Evolutionary conservation across 2,797 vertebrate species (phyloP).

Genomic region (Mormyrus hasselquistii): DNA sequence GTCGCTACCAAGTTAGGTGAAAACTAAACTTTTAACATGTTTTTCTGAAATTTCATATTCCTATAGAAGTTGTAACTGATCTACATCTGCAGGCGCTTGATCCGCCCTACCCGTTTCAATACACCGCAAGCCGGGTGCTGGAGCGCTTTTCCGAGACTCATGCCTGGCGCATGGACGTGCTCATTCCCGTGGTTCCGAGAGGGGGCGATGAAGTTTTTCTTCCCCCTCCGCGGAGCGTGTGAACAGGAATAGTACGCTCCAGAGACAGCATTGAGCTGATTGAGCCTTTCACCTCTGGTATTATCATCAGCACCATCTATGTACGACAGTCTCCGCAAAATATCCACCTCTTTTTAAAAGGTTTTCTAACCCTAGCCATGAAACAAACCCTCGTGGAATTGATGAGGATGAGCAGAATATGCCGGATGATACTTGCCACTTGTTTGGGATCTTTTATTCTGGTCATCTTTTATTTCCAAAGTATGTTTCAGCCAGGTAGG

Average conservation of each 20-base stretch:
- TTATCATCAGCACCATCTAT: slow-evolving; percentile 30
- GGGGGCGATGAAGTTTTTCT: slow-evolving; percentile 17
- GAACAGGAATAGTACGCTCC: slow-evolving; percentile 53
- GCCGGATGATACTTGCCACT: slow-evolving; percentile 91
- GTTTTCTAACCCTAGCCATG: slow-evolving; percentile 62
- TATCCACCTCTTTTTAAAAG: slow-evolving; percentile 16
- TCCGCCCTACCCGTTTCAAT: not conserved
- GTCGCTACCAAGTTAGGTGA: not conserved
- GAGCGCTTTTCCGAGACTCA: not conserved
- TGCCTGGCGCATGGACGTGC: slow-evolving; percentile 24
- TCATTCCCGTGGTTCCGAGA: slow-evolving; percentile 31
- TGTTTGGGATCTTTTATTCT: slow-evolving; percentile 94
- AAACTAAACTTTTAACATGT: not conserved
- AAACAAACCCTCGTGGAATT: slow-evolving; percentile 85
- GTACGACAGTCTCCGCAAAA: slow-evolving; percentile 22
- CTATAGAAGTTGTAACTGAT: not conserved
- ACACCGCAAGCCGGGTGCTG: not conserved
- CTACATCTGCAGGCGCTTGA: not conserved
- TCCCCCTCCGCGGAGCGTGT: slow-evolving; percentile 28
- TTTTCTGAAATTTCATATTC: not conserved
- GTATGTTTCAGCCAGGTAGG: slow-evolving; percentile 99
- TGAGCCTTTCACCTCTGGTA: slow-evolving; percentile 15
- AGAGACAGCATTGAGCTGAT: slow-evolving; percentile 35
- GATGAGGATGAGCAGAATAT: slow-evolving; percentile 94
- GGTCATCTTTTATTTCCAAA: slow-evolving; percentile 99